Percentiles rank a stretch among this genome's conserved stretches.
phyloP scores from a whole-genome alignment of 2,888 invertebrate species.

The Timandra comae region DNA sequence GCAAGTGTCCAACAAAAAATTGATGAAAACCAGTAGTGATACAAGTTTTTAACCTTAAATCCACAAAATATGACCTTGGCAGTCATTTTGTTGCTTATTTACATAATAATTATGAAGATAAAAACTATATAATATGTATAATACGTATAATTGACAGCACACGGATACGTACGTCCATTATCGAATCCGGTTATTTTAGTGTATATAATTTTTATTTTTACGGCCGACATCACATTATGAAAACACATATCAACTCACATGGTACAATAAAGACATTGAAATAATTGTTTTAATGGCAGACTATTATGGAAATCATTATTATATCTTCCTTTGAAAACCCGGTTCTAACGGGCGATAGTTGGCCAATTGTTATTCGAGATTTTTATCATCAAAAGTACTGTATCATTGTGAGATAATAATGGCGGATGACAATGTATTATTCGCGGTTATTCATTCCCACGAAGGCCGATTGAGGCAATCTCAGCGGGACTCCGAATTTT shows the following conservation, averaged over 20 bases:
- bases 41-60: too few relatives aligned
- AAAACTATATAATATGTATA: too few relatives aligned
- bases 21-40: too few relatives aligned
- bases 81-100: not conserved
- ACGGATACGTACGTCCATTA: slow-evolving; percentile 43
- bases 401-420: slow-evolving; percentile 76
- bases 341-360: slow-evolving; percentile 45
- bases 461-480: slow-evolving; percentile 66
- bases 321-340: slow-evolving; percentile 60
- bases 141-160: slow-evolving; percentile 11
- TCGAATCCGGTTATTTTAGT: slow-evolving; percentile 47
- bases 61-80: too few relatives aligned
- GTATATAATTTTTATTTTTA: slow-evolving; percentile 36
- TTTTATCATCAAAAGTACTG: slow-evolving; percentile 71
- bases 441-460: slow-evolving; percentile 67
- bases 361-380: slow-evolving; percentile 63
- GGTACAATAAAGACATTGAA: slow-evolving; percentile 59
- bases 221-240: slow-evolving; percentile 43
- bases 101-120: too few relatives aligned
- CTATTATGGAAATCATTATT: slow-evolving; percentile 49
- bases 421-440: slow-evolving; percentile 75
- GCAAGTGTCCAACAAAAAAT: too few relatives aligned
- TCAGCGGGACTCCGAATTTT: slow-evolving; percentile 67
- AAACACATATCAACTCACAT: slow-evolving; percentile 11
- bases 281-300: slow-evolving; percentile 60